Evolutionary conservation across 1,140 invertebrate species (phyloP), one percentile per base, ranked within the genome.

Genomic region (Pseudomyrmex cubaensis): DNA sequence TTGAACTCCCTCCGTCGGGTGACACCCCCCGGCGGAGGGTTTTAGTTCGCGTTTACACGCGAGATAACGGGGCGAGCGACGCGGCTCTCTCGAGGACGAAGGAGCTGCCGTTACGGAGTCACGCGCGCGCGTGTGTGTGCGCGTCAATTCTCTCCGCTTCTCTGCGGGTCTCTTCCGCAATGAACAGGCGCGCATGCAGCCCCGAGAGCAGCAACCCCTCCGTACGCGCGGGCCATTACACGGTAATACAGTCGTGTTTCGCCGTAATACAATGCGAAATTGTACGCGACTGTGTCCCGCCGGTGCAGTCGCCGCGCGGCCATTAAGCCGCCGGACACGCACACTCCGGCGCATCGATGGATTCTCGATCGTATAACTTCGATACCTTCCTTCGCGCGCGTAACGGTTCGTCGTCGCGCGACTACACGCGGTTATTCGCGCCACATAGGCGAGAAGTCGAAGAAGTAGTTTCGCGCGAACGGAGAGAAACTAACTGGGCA

Each of bases 251-350:
- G 77, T 80, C 67, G 74, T 84, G 61, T 35, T 35, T 35, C 5
- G 54, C 77, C 82, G 80, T 91, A 92, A 92, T 90, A 86, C 87
- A 87, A 86, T 88, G 84, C 88, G 85, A 90, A 89, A 90, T 91
- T 89, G 87, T 90, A 85, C 89, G 83, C 82, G 86, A 87, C 86
- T 83, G 70, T 66, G 57, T 54, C 20, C 77, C 83, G 62, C 70
- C 63, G 20, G 17, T 69, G 56, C n/a, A 9, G 63, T 52, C 75
- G 64, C 52, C 35, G 64, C 64, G 64, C 57, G 56, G 80, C 85
- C 72, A 87, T 87, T 87, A 87, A 77, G 69, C 46, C 13, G 25
- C 69, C 67, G 10, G 82, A 83, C 35, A 75, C 50, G 59, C 35
- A 75, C 50, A 46, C 61, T 64, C 46, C 56, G 17, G 22, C 22